Conservation (phyloP, 2,113 vertebrate genomes). For the Triplophysa dalaica region DNA sequence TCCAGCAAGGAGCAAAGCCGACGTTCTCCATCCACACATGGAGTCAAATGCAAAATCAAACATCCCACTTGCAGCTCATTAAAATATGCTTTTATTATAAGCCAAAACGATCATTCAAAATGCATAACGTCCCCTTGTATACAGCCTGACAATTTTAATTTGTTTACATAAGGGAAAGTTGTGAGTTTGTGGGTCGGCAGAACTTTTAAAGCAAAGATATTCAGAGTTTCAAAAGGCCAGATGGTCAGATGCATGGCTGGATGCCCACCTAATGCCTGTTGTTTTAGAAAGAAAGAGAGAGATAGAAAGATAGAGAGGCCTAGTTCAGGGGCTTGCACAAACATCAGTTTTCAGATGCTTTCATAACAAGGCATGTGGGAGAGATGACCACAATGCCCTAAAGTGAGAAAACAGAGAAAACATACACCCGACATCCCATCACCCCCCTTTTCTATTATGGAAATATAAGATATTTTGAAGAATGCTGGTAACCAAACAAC, state of each 20-base stretch:
- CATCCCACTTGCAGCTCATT: slow-evolving; percentile 11
- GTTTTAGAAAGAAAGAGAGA: slow-evolving; percentile 24
- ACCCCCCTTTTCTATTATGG: slow-evolving; percentile 31
- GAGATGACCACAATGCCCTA: slow-evolving; percentile 45
- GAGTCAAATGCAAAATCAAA: slow-evolving; percentile 18
- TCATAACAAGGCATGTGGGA: slow-evolving; percentile 48
- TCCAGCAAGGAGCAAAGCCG: slow-evolving; percentile 35
- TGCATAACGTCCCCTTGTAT: neutral
- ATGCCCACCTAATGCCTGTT: slow-evolving; percentile 59
- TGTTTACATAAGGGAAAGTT: neutral
- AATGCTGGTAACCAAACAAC: too few species aligned
- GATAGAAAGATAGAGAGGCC: slow-evolving; percentile 12
- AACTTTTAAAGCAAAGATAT: slow-evolving; percentile 62
- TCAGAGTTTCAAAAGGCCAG: slow-evolving; percentile 62
- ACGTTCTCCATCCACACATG: slow-evolving; percentile 18
- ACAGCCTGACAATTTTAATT: neutral
- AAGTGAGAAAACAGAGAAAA: slow-evolving; percentile 42
- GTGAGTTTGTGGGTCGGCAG: slow-evolving; percentile 4
- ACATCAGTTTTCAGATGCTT: slow-evolving; percentile 55
- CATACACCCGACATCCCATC: slow-evolving; percentile 52
- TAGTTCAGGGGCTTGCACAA: slow-evolving; percentile 55
- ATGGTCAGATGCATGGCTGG: slow-evolving; percentile 64
- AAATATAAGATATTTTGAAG: slow-evolving; percentile 16
- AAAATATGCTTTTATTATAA: slow-evolving; percentile 21
- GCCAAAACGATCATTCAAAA: slow-evolving; percentile 18